Base-by-base conservation (phyloP, 2,888 invertebrate genomes). In the Allolobophora icterica region DNA sequence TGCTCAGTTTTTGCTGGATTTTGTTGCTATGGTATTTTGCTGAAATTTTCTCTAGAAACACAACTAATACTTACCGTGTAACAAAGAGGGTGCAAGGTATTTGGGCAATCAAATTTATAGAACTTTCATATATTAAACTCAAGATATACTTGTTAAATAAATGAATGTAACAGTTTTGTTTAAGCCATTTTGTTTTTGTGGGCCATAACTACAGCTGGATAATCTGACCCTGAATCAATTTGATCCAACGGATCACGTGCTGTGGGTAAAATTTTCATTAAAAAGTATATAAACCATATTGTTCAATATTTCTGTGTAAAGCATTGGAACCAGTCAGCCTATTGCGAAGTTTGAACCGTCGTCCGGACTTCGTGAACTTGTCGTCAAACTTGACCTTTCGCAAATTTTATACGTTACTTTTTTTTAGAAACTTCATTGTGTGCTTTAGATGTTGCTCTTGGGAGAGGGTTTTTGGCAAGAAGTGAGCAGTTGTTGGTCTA, bases 311-410 rank as follows among this genome's bases (percentile, higher is more conserved):
- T 71, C n/a, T 71, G 30, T 11, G 30, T n/a, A 71, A n/a, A n/a
- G 71, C n/a, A 52, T 24, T 71, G 71, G 71, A 71, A 71, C 71
- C 71, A 71, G 71, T 71, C 71, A n/a, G 71, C 71, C 30, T 8
- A 11, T 71, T 71, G 71, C 71, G n/a, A 71, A 71, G 71, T 71
- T n/a, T n/a, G 71, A 71, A 71, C 2, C 71, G n/a, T 71, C n/a
- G 71, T n/a, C 30, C 17, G 71, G 71, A 71, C 71, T 71, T 71
- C 71, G 30, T 71, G 71, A 71, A 71, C 71, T 71, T 71, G n/a
- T 71, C 71, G 71, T 71, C 71, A 71, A 52, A 71, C 71, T 71
- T 71, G n/a, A 71, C 71, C 71, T 71, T 71, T 71, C 30, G 71
- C 30, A 71, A 71, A 71, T 71, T 71, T 71, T 71, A 71, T 71